Percentiles rank a stretch among this genome's conserved stretches.
phyloP scores from a whole-genome alignment of 92 coral and sea anemone species.

The Epizoanthus rinbou region DNA sequence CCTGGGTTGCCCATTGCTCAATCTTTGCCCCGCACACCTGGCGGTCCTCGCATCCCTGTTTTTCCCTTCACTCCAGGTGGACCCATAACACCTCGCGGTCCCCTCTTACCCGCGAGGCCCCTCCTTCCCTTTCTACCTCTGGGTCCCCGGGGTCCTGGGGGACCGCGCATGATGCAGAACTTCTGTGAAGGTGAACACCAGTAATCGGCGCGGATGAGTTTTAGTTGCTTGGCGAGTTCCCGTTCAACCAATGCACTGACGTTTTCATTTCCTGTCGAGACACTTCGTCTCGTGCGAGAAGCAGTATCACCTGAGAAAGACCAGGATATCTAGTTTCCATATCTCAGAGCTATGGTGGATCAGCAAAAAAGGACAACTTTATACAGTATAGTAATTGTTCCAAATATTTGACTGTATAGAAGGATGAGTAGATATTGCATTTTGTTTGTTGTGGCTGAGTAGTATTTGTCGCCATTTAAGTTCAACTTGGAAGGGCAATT shows the following conservation, averaged over 20 bases:
- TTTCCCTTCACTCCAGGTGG: conserved; percentile 1
- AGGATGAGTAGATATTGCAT: too few species aligned
- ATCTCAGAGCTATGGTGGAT: too few species aligned
- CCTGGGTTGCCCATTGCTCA: conserved; percentile 8
- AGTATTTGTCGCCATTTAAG: too few species aligned
- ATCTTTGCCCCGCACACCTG: background rate
- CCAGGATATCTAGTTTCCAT: too few species aligned
- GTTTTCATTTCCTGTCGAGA: background rate
- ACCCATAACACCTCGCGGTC: conserved; percentile 10
- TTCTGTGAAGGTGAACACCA: conserved; percentile 7
- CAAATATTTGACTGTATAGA: too few species aligned
- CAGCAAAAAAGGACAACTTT: too few species aligned
- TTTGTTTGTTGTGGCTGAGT: too few species aligned
- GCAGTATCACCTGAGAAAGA: background rate
- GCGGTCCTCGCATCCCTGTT: conserved; percentile 16
- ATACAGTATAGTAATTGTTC: too few species aligned
- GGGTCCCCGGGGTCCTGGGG: conserved; percentile 30
- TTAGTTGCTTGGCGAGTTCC: conserved; percentile 12
- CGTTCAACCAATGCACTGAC: conserved; percentile 13
- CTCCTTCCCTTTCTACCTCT: conserved; percentile 20
- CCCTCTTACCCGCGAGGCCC: conserved; percentile 4
- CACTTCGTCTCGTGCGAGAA: conserved; percentile 4
- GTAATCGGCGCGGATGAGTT: background rate
- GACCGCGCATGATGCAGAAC: conserved; percentile 31
- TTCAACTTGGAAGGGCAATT: too few species aligned